Base-by-base conservation (phyloP, 2,113 vertebrate species). In the Arizona elegans region DNA sequence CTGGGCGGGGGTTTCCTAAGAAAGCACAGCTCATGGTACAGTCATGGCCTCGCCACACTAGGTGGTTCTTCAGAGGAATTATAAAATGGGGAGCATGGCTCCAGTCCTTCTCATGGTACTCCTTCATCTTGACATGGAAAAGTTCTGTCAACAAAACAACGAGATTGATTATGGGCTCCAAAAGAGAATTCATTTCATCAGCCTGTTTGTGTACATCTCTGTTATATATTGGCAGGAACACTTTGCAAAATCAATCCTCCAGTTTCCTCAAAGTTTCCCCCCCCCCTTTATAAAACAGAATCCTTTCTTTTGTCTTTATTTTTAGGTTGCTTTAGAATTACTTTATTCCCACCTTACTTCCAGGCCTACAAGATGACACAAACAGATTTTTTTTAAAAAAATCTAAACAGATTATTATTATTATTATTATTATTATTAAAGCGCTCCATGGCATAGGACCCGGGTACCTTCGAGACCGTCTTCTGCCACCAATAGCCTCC, bases 21-120 rank as follows among this genome's bases (percentile, higher is more conserved):
- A 98, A 97, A 95, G 97, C 96, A 4, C 97, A 98, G 93, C 95
- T 98, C 97, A 96, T 95, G 89, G 95, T 93, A 87, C 96, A 97
- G 94, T 97, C 92, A 0, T 96, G 95, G 65, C 96, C 95, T 0
- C 85, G 85, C 86, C 95, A 86, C 89, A 95, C 92, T 0, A 91
- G 95, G 58, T 96, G 98, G 58, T 96, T 94, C 93, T 96, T 98
- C 93, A 97, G 93, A 0, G 17, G 96, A 33, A 94, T 12, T n/a
- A 97, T 94, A 95, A 98, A 98, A 47, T 21, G 70, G 0, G 96
- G 98, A 29, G 96, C 95, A 8, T 95, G 95, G 86, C 94, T 95
- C 92, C 95, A 95, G 23, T 96, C 91, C 65, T 95, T 94, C 75
- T 94, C 4, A 7, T 91, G 47, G 26, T 94, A 96, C 1, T 96